Evolutionary conservation across 2,888 invertebrate species (phyloP).

Genomic region (Celastrina argiolus): DNA sequence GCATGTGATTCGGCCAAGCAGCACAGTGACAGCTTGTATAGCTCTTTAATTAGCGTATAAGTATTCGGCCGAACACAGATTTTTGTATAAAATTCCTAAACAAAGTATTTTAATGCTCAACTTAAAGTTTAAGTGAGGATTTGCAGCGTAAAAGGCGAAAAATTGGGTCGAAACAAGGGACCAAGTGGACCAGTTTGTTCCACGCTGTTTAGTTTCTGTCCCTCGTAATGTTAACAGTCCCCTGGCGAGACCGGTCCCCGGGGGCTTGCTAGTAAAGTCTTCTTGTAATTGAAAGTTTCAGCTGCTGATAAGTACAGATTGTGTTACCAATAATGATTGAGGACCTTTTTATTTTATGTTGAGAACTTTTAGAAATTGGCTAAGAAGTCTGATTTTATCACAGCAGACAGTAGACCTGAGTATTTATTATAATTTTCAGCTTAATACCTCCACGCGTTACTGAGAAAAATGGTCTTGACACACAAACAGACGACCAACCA

Average conservation of each 20-base stretch:
- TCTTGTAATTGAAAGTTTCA: not conserved
- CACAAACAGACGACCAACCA: no score
- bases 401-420: no score
- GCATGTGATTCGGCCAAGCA: no score
- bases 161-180: not conserved
- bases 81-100: not conserved
- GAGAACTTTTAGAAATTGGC: no score
- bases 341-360: no score
- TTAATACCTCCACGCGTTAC: no score
- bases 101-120: not conserved
- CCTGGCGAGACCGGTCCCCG: not conserved
- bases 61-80: no score
- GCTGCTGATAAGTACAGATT: not conserved
- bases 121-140: not conserved
- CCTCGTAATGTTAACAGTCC: slow-evolving; percentile 5
- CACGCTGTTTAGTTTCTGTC: not conserved
- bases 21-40: no score
- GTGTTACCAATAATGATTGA: not conserved
- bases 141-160: not conserved
- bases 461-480: no score
- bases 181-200: slow-evolving; percentile 3
- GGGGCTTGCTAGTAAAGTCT: not conserved
- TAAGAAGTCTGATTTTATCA: no score
- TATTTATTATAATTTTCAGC: no score
- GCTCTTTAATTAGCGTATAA: no score